Evolutionary conservation across 2,888 invertebrate species (phyloP).

Genomic region (Phyto melanocephala): DNA sequence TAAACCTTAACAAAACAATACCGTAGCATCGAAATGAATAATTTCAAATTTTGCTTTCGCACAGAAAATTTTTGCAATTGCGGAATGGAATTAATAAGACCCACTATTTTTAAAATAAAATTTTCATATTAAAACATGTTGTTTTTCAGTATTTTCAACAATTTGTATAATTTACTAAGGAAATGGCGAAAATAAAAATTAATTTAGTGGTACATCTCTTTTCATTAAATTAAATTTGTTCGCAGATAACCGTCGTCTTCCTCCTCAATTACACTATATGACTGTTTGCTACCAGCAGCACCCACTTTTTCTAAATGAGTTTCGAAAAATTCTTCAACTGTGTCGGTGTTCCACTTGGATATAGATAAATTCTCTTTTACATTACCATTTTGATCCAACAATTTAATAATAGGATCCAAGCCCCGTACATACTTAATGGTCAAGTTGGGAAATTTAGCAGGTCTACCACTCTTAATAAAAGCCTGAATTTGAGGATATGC

Average conservation of each 20-base stretch:
- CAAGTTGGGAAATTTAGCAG: constrained; percentile 93
- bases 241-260: constrained; percentile 78
- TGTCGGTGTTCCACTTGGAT: constrained; percentile 99
- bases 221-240: constrained; percentile 80
- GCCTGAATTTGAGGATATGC: constrained; percentile 99
- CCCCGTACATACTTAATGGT: constrained; percentile 95
- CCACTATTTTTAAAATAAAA: no score
- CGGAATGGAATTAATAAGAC: no score
- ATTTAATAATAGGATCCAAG: constrained; percentile 94
- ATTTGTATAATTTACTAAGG: constrained; percentile 30
- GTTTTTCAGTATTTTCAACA: neutral
- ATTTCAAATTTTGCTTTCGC: no score
- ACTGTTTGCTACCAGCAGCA: constrained; percentile 71
- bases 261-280: constrained; percentile 79
- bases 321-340: constrained; percentile 96
- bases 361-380: constrained; percentile 94
- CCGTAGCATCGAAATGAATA: no score
- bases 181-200: constrained; percentile 9
- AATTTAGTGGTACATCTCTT: no score
- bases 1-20: no score
- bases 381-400: constrained; percentile 90
- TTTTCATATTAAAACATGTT: no score
- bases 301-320: constrained; percentile 85
- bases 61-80: no score
- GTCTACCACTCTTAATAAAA: constrained; percentile 95